phyloP scores from a whole-genome alignment of 2,113 vertebrate species.

The Engraulis encrasicolus region DNA sequence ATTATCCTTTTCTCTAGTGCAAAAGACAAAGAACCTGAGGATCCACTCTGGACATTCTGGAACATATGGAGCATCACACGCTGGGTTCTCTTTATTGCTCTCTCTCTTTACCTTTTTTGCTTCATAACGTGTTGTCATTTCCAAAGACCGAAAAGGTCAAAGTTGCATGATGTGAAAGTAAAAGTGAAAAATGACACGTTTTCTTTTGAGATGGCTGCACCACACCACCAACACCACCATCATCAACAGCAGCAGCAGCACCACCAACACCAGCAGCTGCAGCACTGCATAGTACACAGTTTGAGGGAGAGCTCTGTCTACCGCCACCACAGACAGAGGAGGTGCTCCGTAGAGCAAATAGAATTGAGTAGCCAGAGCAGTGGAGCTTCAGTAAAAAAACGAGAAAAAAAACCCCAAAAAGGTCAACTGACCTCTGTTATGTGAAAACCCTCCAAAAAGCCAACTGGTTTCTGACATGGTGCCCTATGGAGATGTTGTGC shows the following conservation, averaged over 20 bases:
- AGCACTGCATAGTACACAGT: neutral
- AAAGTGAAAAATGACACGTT: too few species aligned
- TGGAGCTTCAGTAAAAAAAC: neutral
- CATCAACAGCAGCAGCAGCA: too few species aligned
- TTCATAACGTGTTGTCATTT: constrained; percentile 20
- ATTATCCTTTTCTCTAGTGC: neutral
- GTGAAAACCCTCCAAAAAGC: too few species aligned
- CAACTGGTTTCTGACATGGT: too few species aligned
- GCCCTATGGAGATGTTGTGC: too few species aligned
- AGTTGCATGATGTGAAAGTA: neutral
- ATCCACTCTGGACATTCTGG: too few species aligned
- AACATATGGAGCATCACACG: constrained; percentile 28
- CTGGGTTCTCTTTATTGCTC: constrained; percentile 29
- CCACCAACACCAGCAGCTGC: too few species aligned
- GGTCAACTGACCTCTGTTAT: too few species aligned
- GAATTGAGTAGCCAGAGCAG: neutral
- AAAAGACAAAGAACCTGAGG: neutral
- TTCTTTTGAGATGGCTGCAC: neutral
- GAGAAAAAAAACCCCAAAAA: too few species aligned
- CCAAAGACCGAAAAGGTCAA: neutral
- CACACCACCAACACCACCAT: too few species aligned
- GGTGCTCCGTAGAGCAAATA: neutral
- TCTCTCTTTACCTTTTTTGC: constrained; percentile 10
- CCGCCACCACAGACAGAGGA: neutral
- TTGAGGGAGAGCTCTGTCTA: neutral